A percentile compares a stretch with the other conserved stretches of the same genome.
Conservation (phyloP, 53 echinoderm and acorn worm genomes). For the Holothuria leucospilota region DNA sequence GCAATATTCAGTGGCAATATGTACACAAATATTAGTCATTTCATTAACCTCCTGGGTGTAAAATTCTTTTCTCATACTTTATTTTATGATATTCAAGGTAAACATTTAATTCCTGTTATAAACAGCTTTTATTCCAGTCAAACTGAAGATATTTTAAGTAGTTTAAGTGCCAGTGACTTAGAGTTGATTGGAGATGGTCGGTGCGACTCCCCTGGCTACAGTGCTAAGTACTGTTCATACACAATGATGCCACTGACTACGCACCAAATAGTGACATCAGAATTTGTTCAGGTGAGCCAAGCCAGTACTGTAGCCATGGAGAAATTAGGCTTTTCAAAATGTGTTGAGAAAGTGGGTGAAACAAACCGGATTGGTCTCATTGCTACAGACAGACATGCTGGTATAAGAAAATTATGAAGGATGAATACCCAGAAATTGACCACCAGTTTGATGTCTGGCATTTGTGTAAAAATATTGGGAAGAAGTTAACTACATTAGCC, state of each 20-base stretch:
- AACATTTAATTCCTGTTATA: background rate
- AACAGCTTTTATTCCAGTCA: background rate
- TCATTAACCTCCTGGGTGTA: background rate
- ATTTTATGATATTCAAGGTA: background rate
- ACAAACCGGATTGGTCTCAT: background rate
- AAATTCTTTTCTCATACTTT: slow-evolving; percentile 5
- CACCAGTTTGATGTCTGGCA: slow-evolving; percentile 67
- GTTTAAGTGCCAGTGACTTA: background rate
- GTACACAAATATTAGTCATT: background rate
- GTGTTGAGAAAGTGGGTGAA: slow-evolving; percentile 17
- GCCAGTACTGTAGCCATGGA: slow-evolving; percentile 52
- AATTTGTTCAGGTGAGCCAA: slow-evolving; percentile 39
- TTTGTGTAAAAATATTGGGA: slow-evolving; percentile 33
- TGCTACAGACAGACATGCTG: slow-evolving; percentile 51
- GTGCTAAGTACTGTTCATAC: slow-evolving; percentile 51
- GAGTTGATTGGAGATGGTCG: slow-evolving; percentile 43
- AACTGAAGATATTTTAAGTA: too few species aligned
- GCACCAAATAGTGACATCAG: slow-evolving; percentile 11
- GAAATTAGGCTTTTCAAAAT: slow-evolving; percentile 38
- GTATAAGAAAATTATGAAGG: slow-evolving; percentile 38
- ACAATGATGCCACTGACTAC: slow-evolving; percentile 19
- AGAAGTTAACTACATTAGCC: slow-evolving; percentile 32
- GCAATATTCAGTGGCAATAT: slow-evolving; percentile 1
- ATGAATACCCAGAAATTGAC: slow-evolving; percentile 32
- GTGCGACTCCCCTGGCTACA: slow-evolving; percentile 43